Conservation (phyloP, 2,888 invertebrate genomes). For the Tridacna gigas region DNA sequence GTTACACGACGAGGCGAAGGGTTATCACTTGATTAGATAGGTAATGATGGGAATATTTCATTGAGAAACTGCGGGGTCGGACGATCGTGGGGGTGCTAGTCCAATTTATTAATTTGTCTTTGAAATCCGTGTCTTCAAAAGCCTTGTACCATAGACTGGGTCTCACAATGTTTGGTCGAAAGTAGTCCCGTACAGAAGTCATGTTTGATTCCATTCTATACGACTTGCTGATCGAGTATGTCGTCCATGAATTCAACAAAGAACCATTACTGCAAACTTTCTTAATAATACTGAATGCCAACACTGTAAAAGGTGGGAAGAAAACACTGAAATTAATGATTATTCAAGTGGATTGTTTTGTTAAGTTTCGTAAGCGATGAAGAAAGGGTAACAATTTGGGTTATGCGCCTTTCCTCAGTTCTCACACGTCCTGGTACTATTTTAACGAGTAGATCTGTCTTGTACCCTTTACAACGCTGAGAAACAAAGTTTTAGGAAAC, state of each 20-base stretch:
- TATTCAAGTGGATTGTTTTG: too few species aligned
- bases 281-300: too few species aligned
- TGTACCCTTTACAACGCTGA: background rate
- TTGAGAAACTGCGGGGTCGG: slow-evolving; percentile 6
- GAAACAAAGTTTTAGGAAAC: too few species aligned
- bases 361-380: background rate
- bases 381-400: background rate
- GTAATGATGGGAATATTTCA: slow-evolving; percentile 40
- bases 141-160: background rate
- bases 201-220: too few species aligned
- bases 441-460: background rate
- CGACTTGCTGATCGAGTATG: too few species aligned
- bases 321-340: too few species aligned
- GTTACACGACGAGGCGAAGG: background rate
- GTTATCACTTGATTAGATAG: background rate
- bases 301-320: too few species aligned
- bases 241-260: too few species aligned
- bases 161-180: background rate
- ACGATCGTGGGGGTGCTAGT: slow-evolving; percentile 43
- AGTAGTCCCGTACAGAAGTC: too few species aligned
- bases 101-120: slow-evolving; percentile 46
- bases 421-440: background rate
- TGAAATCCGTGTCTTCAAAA: slow-evolving; percentile 24
- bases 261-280: too few species aligned
- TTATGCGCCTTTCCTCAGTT: background rate